These are phyloP conservation scores for Protobothrops mucrosquamatus DNA, from an alignment of 2,113 vertebrate species.

Conservation along the genomic window DNA sequence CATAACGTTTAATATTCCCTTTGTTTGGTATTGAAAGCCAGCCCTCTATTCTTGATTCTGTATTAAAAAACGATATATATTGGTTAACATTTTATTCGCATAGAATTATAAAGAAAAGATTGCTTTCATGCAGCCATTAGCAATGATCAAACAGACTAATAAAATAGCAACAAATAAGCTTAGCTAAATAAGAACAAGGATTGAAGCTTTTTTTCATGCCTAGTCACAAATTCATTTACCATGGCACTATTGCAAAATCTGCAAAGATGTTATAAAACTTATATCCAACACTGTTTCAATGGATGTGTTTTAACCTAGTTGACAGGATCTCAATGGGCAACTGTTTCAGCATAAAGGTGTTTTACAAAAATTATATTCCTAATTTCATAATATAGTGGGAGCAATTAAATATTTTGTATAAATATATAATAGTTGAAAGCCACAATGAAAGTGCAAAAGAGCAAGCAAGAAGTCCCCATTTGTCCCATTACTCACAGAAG, in stretches of 20 bases:
- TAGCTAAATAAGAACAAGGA: conserved; percentile 59
- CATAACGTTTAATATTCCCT: conserved; percentile 94
- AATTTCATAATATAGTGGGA: conserved; percentile 46
- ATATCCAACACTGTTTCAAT: conserved; percentile 53
- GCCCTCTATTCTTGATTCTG: conserved; percentile 97
- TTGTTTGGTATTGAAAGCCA: conserved; percentile 97
- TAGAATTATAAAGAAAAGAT: conserved; percentile 39
- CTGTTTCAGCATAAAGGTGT: conserved; percentile 61
- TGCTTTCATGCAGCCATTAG: conserved; percentile 69
- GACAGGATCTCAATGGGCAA: conserved; percentile 57
- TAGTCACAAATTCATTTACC: conserved; percentile 65
- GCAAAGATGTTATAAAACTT: conserved; percentile 60
- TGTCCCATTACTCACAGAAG: conserved; percentile 94
- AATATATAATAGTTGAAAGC: conserved; percentile 70
- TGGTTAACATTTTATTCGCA: conserved; percentile 39
- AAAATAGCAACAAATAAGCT: conserved; percentile 55
- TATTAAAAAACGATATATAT: conserved; percentile 32
- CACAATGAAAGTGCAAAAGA: conserved; percentile 54
- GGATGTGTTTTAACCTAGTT: conserved; percentile 58
- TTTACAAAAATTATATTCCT: conserved; percentile 44
- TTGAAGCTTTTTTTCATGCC: conserved; percentile 71
- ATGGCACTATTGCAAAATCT: conserved; percentile 62
- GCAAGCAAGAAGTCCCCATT: conserved; percentile 76
- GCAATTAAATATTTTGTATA: conserved; percentile 64
- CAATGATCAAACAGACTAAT: conserved; percentile 44